A percentile compares a stretch with the other conserved stretches of the same genome.
phyloP scores from a whole-genome alignment of 2,113 vertebrate genomes.

The Chaetodon auriga region DNA sequence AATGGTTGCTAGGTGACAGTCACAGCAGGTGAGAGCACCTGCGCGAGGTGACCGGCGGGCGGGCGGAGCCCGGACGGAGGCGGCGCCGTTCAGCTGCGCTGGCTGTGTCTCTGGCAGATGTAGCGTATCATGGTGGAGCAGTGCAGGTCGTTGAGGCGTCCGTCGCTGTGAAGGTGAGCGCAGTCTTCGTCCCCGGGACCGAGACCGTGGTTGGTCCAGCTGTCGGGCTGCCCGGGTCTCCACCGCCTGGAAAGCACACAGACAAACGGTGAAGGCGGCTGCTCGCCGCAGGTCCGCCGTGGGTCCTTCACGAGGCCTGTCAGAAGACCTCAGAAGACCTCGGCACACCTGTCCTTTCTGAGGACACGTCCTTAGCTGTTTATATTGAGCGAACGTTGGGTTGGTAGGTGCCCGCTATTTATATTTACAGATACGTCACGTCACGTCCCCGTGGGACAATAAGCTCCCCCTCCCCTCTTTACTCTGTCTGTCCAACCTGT shows the following conservation, averaged over 20 bases:
- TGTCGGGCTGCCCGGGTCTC: conserved; percentile 60
- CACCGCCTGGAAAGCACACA: conserved; percentile 45
- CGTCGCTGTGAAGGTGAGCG: conserved; percentile 46
- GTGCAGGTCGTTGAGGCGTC: conserved; percentile 70
- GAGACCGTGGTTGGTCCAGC: conserved; percentile 47
- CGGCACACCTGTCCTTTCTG: no score
- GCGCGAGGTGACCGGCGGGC: neutral
- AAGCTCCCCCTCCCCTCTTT: no score
- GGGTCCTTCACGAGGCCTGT: no score
- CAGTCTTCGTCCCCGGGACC: conserved; percentile 62
- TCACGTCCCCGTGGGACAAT: no score
- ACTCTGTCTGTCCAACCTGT: no score
- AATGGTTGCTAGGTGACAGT: neutral
- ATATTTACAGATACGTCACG: no score
- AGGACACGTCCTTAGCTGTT: no score
- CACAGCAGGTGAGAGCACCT: neutral
- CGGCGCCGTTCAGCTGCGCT: neutral
- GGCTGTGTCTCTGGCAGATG: conserved; percentile 63
- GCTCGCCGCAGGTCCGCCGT: no score
- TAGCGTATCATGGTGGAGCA: conserved; percentile 46
- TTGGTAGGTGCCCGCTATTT: no score
- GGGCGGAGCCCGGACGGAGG: neutral
- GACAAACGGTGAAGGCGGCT: no score
- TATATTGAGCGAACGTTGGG: no score
- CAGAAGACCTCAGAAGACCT: no score